Conservation (phyloP, 2,888 invertebrate species). For the Geophilus truncorum region DNA sequence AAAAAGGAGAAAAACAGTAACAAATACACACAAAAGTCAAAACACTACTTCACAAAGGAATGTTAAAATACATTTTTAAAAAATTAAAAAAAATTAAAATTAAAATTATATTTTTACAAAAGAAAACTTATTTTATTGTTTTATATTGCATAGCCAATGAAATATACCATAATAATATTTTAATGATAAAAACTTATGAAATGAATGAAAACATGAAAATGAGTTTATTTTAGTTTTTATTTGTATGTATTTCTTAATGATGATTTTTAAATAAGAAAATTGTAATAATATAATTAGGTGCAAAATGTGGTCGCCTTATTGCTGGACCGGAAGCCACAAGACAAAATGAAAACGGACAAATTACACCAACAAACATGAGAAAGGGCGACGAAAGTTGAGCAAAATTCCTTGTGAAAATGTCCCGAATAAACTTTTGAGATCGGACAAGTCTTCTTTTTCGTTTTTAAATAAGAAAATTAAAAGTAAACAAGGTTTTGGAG, state of each 20-base stretch:
- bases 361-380: neutral
- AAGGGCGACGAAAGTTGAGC: neutral
- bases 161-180: neutral
- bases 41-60: neutral
- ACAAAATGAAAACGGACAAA: neutral
- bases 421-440: neutral
- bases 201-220: neutral
- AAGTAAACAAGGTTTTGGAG: neutral
- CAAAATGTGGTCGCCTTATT: constrained; percentile 12
- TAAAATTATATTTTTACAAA: too few relatives aligned
- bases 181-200: neutral
- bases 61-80: neutral
- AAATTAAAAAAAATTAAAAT: neutral
- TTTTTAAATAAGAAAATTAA: neutral
- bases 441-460: neutral
- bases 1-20: neutral
- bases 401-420: neutral
- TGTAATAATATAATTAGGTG: neutral
- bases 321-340: constrained; percentile 8
- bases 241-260: neutral
- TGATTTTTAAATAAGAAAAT: neutral
- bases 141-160: neutral
- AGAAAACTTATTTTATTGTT: too few relatives aligned
- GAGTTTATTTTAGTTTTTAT: neutral
- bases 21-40: neutral